These are phyloP conservation scores for Pelodiscus sinensis DNA, from an alignment of 2,113 vertebrate genomes.

Conservation along the genomic window DNA sequence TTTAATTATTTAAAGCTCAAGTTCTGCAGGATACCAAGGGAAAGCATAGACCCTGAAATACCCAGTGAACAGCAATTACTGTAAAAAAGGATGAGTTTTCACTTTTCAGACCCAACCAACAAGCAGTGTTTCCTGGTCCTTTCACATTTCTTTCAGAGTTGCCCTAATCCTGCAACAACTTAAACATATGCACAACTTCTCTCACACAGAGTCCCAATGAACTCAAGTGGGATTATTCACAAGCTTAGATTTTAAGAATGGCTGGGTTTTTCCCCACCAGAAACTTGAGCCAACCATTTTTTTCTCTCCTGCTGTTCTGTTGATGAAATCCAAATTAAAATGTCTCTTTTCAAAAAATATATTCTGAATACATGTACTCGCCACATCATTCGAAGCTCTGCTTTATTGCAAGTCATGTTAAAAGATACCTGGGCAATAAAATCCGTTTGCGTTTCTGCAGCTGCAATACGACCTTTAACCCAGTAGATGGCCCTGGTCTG, in stretches of 20 bases:
- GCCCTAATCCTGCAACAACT: neutral
- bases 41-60: neutral
- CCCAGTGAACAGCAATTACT: neutral
- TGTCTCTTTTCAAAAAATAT: too few relatives aligned
- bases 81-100: neutral
- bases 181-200: neutral
- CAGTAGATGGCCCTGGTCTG: neutral
- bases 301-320: neutral
- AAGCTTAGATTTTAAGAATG: neutral
- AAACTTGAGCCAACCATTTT: neutral
- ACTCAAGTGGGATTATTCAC: neutral
- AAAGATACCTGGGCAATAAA: neutral
- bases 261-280: neutral
- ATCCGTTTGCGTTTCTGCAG: neutral
- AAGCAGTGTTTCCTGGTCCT: rapidly evolving
- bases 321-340: too few relatives aligned
- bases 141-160: neutral
- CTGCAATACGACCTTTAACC: neutral
- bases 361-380: too few relatives aligned
- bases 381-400: too few relatives aligned
- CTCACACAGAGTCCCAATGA: neutral
- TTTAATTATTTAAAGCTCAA: neutral
- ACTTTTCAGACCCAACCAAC: neutral
- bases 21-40: neutral
- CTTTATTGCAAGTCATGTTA: too few relatives aligned